Base-by-base conservation (phyloP, 1,140 invertebrate genomes). In the Berghia stephanieae region DNA sequence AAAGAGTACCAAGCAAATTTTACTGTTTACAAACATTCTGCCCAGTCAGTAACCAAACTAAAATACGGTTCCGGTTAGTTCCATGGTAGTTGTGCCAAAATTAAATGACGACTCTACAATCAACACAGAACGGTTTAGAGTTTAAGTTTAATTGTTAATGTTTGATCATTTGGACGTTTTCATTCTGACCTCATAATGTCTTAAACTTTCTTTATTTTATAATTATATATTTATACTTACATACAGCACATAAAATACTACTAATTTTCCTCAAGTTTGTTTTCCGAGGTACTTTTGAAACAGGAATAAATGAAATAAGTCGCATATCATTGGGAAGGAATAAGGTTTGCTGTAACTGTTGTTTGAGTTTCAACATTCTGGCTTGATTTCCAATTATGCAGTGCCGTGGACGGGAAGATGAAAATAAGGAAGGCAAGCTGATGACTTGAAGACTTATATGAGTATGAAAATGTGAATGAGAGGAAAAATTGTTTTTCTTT, bases 321-420 rank as follows among this genome's bases (percentile, higher is more conserved):
- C 94, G 91, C 89, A 96, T 95, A 85, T 95, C 94, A 78, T 91
- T 92, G 5, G 93, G 92, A 74, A 94, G 92, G 86, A 96, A 96
- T 0, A 96, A 91, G 85, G 96, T 94, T 81, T 94, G 92, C 88
- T 96, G 94, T 49, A 97, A 89, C 55, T 92, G 93, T 84, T 91
- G 97, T 86, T 93, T 95, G n/a, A n/a, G n/a, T n/a, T n/a, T n/a
- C n/a, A n/a, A n/a, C n/a, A n/a, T n/a, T n/a, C n/a, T n/a, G n/a
- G n/a, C n/a, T n/a, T n/a, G n/a, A n/a, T n/a, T n/a, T n/a, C n/a
- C n/a, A n/a, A n/a, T n/a, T n/a, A n/a, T n/a, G n/a, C n/a, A n/a
- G n/a, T n/a, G n/a, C n/a, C n/a, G n/a, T n/a, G n/a, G n/a, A n/a
- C n/a, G n/a, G n/a, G n/a, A n/a, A n/a, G n/a, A n/a, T n/a, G n/a